Percentiles rank a stretch among this genome's conserved stretches.
These are phyloP conservation scores for Molossus molossus DNA, from an alignment of 2,797 vertebrate species.

Conservation along the genomic window DNA sequence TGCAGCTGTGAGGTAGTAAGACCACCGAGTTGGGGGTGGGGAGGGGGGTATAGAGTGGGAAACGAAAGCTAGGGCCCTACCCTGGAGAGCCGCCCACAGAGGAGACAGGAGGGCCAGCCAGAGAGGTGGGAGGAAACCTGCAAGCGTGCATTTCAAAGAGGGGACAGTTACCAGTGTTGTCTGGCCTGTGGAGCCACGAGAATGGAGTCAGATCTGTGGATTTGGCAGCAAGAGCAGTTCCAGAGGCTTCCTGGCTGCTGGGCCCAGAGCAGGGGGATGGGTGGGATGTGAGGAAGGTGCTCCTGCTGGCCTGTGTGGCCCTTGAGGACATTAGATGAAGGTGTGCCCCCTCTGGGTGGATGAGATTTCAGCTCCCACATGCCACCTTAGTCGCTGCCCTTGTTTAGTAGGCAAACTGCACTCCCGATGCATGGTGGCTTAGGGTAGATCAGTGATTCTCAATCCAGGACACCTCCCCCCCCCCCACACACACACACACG, in stretches of 20 bases:
- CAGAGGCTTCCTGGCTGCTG: not conserved
- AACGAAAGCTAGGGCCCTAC: not conserved
- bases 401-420: not conserved
- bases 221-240: not conserved
- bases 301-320: not conserved
- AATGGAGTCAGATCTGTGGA: not conserved
- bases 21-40: no score
- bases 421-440: not conserved
- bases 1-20: not conserved
- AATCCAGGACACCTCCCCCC: rapidly evolving
- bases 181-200: rapidly evolving
- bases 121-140: not conserved
- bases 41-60: not conserved
- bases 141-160: not conserved
- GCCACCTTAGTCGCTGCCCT: not conserved
- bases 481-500: not conserved
- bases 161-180: not conserved
- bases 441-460: not conserved
- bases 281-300: not conserved
- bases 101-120: not conserved
- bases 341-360: not conserved
- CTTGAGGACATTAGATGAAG: not conserved
- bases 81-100: not conserved
- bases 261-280: not conserved
- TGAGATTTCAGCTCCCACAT: not conserved